phyloP scores from a whole-genome alignment of 2,888 invertebrate genomes.

The Drosophila kambysellisi region DNA sequence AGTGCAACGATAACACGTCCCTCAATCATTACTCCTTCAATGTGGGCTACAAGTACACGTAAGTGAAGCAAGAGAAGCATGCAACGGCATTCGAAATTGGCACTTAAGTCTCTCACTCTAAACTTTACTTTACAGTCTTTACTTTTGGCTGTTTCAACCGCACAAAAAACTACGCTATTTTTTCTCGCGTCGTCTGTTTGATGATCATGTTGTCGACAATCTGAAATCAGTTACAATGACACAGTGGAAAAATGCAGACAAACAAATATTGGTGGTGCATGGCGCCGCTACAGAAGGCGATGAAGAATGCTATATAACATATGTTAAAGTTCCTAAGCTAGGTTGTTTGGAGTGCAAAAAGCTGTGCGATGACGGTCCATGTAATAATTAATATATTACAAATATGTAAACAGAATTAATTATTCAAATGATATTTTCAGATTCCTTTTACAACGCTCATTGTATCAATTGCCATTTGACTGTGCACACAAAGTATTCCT shows the following conservation, averaged over 20 bases:
- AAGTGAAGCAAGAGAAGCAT: slow-evolving; percentile 80
- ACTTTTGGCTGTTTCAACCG: slow-evolving; percentile 85
- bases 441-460: slow-evolving; percentile 88
- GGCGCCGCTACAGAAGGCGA: slow-evolving; percentile 85
- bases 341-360: slow-evolving; percentile 88
- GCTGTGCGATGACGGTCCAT: slow-evolving; percentile 82
- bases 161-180: slow-evolving; percentile 83
- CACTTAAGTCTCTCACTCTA: background rate
- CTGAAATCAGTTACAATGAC: slow-evolving; percentile 88
- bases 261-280: slow-evolving; percentile 87
- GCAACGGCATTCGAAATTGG: background rate
- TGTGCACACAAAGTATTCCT: slow-evolving; percentile 95
- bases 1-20: slow-evolving; percentile 87
- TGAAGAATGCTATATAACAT: slow-evolving; percentile 85
- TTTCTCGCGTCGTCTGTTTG: slow-evolving; percentile 87
- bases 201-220: slow-evolving; percentile 88
- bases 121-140: slow-evolving; percentile 71
- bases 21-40: slow-evolving; percentile 87
- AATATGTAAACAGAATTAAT: background rate
- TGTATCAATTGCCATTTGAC: slow-evolving; percentile 96
- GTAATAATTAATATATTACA: slow-evolving; percentile 53
- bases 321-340: slow-evolving; percentile 87
- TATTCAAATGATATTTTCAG: slow-evolving; percentile 70
- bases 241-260: slow-evolving; percentile 87
- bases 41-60: slow-evolving; percentile 88